These are phyloP conservation scores for Seriola aureovittata DNA, from an alignment of 2,113 vertebrate genomes.

Conservation along the genomic window DNA sequence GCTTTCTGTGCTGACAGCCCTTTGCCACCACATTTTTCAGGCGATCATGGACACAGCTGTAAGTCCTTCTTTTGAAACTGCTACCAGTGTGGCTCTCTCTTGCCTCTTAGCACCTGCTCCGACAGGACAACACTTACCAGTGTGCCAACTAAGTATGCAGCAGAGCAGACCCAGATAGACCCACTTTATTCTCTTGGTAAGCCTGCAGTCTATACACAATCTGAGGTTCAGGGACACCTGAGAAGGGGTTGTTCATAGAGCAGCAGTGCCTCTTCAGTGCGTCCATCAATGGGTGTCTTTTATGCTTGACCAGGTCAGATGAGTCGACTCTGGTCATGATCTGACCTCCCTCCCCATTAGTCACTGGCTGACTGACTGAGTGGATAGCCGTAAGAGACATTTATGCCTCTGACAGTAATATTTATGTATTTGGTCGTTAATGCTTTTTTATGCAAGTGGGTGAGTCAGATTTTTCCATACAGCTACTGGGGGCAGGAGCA, in stretches of 20 bases:
- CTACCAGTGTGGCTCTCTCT: slow-evolving; percentile 22
- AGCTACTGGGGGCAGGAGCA: slow-evolving; percentile 72
- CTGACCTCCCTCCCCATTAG: slow-evolving; percentile 71
- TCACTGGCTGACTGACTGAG: slow-evolving; percentile 62
- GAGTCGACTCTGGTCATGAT: slow-evolving; percentile 58
- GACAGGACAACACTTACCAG: slow-evolving; percentile 3
- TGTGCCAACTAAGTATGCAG: background rate
- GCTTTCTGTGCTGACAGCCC: background rate
- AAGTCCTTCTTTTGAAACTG: slow-evolving; percentile 34
- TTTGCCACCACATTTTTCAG: slow-evolving; percentile 7
- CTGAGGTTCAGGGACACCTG: slow-evolving; percentile 48
- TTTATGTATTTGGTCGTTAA: slow-evolving; percentile 76
- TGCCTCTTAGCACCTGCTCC: slow-evolving; percentile 25
- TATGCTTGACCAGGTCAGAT: slow-evolving; percentile 71
- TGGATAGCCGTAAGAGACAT: slow-evolving; percentile 64
- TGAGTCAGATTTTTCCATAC: slow-evolving; percentile 82
- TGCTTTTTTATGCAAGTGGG: slow-evolving; percentile 73
- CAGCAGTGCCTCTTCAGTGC: slow-evolving; percentile 33
- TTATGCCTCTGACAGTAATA: slow-evolving; percentile 73
- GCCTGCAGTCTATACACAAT: slow-evolving; percentile 6
- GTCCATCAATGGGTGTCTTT: slow-evolving; percentile 65
- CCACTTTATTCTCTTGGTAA: slow-evolving; percentile 9
- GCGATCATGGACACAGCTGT: slow-evolving; percentile 7
- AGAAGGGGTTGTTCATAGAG: slow-evolving; percentile 46
- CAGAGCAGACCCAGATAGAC: background rate